These are phyloP conservation scores for Limnephilus marmoratus DNA, from an alignment of 2,888 invertebrate genomes.

Conservation along the genomic window DNA sequence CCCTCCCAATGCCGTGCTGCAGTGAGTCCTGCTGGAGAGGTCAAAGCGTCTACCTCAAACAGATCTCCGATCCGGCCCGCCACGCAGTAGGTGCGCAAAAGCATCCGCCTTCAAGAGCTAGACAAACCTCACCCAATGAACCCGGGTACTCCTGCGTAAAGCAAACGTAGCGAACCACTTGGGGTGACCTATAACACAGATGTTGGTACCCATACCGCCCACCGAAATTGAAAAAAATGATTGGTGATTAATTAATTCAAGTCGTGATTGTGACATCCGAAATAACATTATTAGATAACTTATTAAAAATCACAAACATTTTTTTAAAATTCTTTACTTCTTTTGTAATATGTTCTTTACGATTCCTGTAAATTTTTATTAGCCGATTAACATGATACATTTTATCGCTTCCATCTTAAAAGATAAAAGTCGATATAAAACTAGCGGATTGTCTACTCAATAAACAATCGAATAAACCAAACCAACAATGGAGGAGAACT, in stretches of 20 bases:
- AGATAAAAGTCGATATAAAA: slow-evolving; percentile 2
- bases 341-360: background rate
- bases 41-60: too few relatives aligned
- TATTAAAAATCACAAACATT: background rate
- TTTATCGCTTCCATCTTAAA: slow-evolving; percentile 2
- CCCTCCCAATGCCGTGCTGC: too few relatives aligned
- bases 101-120: too few relatives aligned
- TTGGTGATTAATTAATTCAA: background rate
- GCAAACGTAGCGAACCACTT: too few relatives aligned
- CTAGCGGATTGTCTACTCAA: background rate
- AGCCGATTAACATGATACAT: background rate
- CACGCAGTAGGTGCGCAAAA: too few relatives aligned
- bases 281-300: background rate
- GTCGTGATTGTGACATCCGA: background rate
- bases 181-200: too few relatives aligned
- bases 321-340: background rate
- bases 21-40: too few relatives aligned
- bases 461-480: background rate
- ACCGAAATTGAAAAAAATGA: background rate
- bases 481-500: background rate
- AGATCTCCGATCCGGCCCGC: too few relatives aligned
- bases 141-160: too few relatives aligned
- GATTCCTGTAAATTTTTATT: background rate
- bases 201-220: too few relatives aligned
- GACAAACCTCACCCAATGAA: too few relatives aligned